Conservation (phyloP, 2,113 vertebrate genomes). For the Dascyllus trimaculatus region DNA sequence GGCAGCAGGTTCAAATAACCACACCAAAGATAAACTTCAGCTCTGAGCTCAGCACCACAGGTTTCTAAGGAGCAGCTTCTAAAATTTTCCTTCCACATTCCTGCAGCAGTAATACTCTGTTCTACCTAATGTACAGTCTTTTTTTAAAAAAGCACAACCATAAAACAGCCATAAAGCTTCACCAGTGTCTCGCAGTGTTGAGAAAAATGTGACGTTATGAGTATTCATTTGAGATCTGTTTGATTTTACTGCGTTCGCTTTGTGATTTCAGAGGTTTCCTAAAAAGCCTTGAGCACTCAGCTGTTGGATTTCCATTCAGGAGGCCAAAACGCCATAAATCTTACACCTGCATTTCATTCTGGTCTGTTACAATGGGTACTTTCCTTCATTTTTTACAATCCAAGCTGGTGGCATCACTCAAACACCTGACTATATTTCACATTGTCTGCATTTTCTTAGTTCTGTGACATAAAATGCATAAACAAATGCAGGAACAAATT, state of each 20-base stretch:
- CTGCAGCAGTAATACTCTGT: conserved; percentile 7
- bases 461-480: neutral
- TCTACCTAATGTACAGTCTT: neutral
- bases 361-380: too few species aligned
- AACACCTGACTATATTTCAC: too few species aligned
- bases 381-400: too few species aligned
- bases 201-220: neutral
- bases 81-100: neutral
- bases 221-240: neutral
- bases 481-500: too few species aligned
- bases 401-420: too few species aligned
- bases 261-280: neutral
- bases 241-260: neutral
- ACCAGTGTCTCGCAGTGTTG: neutral
- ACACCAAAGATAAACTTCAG: conserved; percentile 34
- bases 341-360: too few species aligned
- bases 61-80: conserved; percentile 7
- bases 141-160: too few species aligned
- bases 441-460: neutral
- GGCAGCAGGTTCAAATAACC: conserved; percentile 33
- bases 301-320: neutral
- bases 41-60: neutral
- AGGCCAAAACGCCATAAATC: neutral
- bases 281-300: neutral
- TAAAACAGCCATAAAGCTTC: too few species aligned